A percentile compares a stretch with the other conserved stretches of the same genome.
Evolutionary conservation across 35 echinoderm and acorn worm genomes (phyloP).

Genomic region (Ophioderma brevispina): DNA sequence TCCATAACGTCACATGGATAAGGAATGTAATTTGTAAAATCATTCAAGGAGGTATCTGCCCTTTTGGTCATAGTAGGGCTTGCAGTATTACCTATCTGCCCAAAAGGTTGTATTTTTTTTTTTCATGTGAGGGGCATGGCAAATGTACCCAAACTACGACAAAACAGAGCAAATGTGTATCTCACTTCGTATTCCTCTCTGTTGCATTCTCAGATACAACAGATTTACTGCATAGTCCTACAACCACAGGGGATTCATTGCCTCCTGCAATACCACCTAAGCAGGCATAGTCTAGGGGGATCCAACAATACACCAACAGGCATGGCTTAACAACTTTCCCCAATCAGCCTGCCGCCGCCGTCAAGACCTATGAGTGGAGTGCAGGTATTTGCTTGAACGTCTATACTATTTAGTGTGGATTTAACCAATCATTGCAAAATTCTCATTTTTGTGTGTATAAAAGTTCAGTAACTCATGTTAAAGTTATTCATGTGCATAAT

Average conservation of each 20-base stretch:
- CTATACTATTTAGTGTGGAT: too few species aligned
- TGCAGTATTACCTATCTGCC: too few species aligned
- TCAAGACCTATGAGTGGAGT: conserved; percentile 69
- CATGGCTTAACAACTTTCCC: conserved; percentile 21
- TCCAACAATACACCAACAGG: conserved; percentile 43
- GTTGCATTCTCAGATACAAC: conserved; percentile 1
- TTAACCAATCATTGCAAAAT: too few species aligned
- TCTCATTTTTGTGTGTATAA: too few species aligned
- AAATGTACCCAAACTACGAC: background rate
- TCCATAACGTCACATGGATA: too few species aligned
- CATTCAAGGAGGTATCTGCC: too few species aligned
- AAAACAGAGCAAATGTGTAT: background rate
- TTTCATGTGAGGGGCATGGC: background rate
- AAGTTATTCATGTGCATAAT: too few species aligned
- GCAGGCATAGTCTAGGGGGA: conserved; percentile 71
- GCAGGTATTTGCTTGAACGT: too few species aligned
- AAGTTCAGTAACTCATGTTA: too few species aligned
- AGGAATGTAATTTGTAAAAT: too few species aligned
- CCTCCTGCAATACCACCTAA: conserved; percentile 94
- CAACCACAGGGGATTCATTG: conserved; percentile 58
- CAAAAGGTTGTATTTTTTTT: too few species aligned
- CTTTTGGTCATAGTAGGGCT: too few species aligned
- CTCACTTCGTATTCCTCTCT: background rate
- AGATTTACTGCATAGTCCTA: conserved; percentile 90
- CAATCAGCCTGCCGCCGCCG: conserved; percentile 25